These are phyloP conservation scores for Premnoplex brunnescens DNA, from an alignment of 2,797 vertebrate genomes.

Conservation along the genomic window DNA sequence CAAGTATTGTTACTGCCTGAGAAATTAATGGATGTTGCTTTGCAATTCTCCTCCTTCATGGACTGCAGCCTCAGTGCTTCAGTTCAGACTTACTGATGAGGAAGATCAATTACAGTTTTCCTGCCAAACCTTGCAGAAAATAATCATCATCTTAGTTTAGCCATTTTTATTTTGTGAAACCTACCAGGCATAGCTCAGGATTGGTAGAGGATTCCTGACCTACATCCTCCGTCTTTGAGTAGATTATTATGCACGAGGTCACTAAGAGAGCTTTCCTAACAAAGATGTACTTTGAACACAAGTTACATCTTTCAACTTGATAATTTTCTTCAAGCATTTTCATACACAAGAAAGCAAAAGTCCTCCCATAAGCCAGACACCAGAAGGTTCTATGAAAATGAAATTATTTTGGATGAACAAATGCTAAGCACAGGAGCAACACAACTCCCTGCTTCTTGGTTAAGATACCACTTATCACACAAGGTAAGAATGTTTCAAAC, in stretches of 20 bases:
- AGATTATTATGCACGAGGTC: neutral
- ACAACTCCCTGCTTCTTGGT: fast-evolving
- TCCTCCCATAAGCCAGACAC: neutral
- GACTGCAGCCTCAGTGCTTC: neutral
- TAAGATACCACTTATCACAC: neutral
- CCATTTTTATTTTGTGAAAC: neutral
- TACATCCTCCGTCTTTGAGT: neutral
- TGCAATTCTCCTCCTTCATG: neutral
- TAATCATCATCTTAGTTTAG: neutral
- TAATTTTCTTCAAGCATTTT: neutral
- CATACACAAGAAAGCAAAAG: neutral
- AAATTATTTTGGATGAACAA: neutral
- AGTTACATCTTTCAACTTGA: neutral
- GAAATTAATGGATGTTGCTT: neutral
- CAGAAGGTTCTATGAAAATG: neutral
- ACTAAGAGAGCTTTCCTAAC: neutral
- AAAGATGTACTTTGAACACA: neutral
- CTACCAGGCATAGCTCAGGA: neutral
- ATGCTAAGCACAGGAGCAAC: neutral
- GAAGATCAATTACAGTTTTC: neutral
- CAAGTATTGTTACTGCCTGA: neutral
- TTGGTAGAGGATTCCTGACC: neutral
- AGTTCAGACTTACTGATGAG: neutral
- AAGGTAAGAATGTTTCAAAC: neutral
- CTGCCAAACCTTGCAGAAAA: neutral